These are phyloP conservation scores for Macrosoma leucophasiata DNA, from an alignment of 2,888 invertebrate species.

Conservation along the genomic window DNA sequence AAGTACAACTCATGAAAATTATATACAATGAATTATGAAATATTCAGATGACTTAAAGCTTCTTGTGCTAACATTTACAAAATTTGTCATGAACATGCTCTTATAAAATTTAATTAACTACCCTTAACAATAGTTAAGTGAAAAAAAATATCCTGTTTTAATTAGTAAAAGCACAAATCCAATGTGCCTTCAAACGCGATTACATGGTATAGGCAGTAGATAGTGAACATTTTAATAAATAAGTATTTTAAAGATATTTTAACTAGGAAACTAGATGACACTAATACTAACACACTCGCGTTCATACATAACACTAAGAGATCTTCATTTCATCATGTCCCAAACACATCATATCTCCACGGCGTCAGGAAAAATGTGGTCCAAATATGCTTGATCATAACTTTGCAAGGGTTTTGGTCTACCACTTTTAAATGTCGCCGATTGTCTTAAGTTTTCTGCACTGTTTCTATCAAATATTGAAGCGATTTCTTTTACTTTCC, in stretches of 20 bases:
- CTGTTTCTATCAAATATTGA: constrained; percentile 58
- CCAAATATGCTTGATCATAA: constrained; percentile 76
- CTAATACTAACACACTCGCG: constrained; percentile 18
- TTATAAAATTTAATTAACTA: constrained; percentile 8
- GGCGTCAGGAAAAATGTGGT: constrained; percentile 77
- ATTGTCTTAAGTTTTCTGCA: constrained; percentile 35
- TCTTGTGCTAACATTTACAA: constrained; percentile 17
- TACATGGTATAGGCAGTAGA: background rate
- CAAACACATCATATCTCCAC: constrained; percentile 52
- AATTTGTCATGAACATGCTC: constrained; percentile 19
- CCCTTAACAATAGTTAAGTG: background rate
- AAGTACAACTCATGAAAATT: constrained; percentile 18
- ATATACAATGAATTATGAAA: constrained; percentile 8
- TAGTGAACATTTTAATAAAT: no score
- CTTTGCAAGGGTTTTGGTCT: constrained; percentile 77
- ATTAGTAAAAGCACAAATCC: constrained; percentile 9
- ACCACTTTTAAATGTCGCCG: constrained; percentile 45
- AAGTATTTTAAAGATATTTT: background rate
- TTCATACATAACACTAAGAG: constrained; percentile 31
- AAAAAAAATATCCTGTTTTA: no score
- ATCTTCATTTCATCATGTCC: constrained; percentile 30
- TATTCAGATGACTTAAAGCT: constrained; percentile 16
- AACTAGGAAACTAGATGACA: constrained; percentile 7
- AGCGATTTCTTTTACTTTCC: constrained; percentile 66
- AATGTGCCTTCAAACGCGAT: background rate